Evolutionary conservation across 2,797 vertebrate genomes (phyloP), one percentile per base, ranked within the genome.

Genomic region (Huso huso): DNA sequence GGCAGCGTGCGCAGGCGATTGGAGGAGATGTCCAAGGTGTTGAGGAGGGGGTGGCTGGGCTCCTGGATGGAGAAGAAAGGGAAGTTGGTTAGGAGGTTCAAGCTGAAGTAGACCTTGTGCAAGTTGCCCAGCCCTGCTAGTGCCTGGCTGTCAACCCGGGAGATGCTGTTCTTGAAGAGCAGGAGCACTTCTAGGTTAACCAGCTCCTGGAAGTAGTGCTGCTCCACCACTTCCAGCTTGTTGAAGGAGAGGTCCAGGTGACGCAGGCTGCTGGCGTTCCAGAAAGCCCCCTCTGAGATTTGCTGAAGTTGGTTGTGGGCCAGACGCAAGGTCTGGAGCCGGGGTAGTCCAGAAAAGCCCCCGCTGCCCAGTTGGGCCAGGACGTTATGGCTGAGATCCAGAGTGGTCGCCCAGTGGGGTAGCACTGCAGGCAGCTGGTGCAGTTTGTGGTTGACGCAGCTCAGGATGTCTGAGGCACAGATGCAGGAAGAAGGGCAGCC

Each of bases 171-270:
- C 76, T 96, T 89, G 76, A 92, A 98, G 55, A 99, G 91, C 69
- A 96, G 82, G 55, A 99, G 81, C 64, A 88, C 92, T 80, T 95
- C 84, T 67, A 98, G 69, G 12, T 81, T 87, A 0, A 81, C 73
- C 65, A 98, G 76, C 0, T 84, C 86, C 0, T 84, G 78, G 4
- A 99, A 95, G 71, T 90, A 91, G 63, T 93, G 87, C 1, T 63
- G 79, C 73, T 92, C 78, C 9, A 99, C 73, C 0, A 70, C 74
- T 0, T 51, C 74, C 8, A 99, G 81, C 57, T 69, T 78, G 66
- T 99, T 99, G 74, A 93, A 96, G 1, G 96, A 98, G 62, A 99
- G 81, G 77, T 99, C 96, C 8, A 98, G 89, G 75, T 91, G 87
- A 49, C 78, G 75, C 55, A 98, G 87, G 68, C 76, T 71, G 61